These are phyloP conservation scores for Phasia obesa DNA, from an alignment of 2,888 invertebrate species.

Conservation along the genomic window DNA sequence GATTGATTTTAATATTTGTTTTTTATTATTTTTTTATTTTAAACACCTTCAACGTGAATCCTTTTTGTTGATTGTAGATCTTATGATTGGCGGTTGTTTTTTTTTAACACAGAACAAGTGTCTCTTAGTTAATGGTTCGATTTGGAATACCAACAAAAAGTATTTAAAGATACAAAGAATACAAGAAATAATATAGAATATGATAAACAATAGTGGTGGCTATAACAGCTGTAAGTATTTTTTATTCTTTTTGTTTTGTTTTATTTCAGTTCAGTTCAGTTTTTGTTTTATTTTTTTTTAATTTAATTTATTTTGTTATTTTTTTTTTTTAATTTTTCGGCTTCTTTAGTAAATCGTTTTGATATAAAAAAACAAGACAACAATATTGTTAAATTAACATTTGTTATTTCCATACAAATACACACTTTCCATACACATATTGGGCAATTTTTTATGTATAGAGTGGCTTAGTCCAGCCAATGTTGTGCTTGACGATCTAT, in stretches of 20 bases:
- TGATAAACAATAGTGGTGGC: conserved; percentile 21
- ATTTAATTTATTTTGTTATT: background rate
- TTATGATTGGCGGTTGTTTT: background rate
- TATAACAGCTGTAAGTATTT: conserved; percentile 54
- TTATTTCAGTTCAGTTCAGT: too few relatives aligned
- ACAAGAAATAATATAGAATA: background rate
- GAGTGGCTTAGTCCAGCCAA: conserved; percentile 15
- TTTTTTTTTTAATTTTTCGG: background rate
- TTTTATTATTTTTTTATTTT: conserved; percentile 8
- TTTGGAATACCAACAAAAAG: too few relatives aligned
- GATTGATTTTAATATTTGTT: too few relatives aligned
- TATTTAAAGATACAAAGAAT: background rate
- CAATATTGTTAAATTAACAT: conserved; percentile 56
- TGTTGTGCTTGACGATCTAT: background rate
- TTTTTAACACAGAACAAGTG: background rate
- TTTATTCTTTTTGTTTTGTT: too few relatives aligned
- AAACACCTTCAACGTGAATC: background rate
- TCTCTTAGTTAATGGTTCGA: background rate
- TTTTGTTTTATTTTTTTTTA: background rate
- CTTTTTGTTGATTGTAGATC: background rate
- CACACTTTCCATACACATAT: conserved; percentile 5
- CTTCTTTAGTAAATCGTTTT: too few relatives aligned
- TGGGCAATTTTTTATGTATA: conserved; percentile 19
- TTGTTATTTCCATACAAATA: conserved; percentile 41
- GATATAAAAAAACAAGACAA: conserved; percentile 11